Evolutionary conservation across 1,140 invertebrate genomes (phyloP), one percentile per base, ranked within the genome.

Genomic region (Drosophila pseudoananassae): DNA sequence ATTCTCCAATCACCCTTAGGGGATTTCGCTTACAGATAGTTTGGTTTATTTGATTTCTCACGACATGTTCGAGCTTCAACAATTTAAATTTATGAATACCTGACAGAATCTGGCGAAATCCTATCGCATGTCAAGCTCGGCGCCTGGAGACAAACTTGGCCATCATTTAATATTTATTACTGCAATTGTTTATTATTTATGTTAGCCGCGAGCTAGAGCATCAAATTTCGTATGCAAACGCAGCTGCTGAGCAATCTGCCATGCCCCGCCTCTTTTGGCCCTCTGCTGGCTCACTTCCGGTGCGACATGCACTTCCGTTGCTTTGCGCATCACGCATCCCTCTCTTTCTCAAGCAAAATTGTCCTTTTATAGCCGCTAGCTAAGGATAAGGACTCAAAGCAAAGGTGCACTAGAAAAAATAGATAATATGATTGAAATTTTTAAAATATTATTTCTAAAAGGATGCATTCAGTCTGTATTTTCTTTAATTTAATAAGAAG

Each of bases 221-320:
- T 57, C 55, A 54, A 80, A 85, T 85, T 87, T 80, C 66, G 76
- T 85, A 87, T 85, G 84, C 83, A 73, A 85, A 77, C 55, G 63
- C 75, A 75, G 68, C 57, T 77, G 49, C 43, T 52, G 40, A 63
- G 75, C 72, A 46, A 65, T 45, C 63, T 51, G 36, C 33, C 31
- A 29, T 2, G 40, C 36, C 43, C 17, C 23, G 36, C 38, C 20
- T 14, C 36, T 12, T 6, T 6, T 10, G 14, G 14, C 33, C 29
- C 61, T 20, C 59, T 43, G 33, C 49, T 58, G 50, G 46, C 58
- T 68, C 50, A 68, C 75, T 58, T 85, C 83, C 83, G 75, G 58
- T 83, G 83, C 83, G 83, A 76, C 83, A 83, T 87, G 84, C 83
- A 87, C 84, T 87, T 87, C 83, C 83, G 83, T 58, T 72, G 75